Percentiles rank a stretch among this genome's conserved stretches.
phyloP scores from a whole-genome alignment of 2,797 vertebrate genomes.

The Gallinago solitaria region DNA sequence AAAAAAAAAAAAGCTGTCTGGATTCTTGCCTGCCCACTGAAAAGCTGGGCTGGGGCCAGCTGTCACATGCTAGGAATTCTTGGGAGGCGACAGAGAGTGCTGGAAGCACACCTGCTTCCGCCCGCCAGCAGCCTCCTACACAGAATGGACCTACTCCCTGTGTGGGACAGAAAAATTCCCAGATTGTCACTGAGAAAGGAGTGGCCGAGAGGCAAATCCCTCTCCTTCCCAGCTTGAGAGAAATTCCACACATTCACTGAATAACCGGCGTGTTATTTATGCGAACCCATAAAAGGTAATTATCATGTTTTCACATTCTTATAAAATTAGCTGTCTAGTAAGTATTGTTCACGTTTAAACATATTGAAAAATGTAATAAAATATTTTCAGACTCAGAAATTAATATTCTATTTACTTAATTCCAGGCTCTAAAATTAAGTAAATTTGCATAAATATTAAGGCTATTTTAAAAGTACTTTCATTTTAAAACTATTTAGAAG shows the following conservation, averaged over 20 bases:
- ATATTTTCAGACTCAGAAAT: background rate
- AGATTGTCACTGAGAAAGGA: background rate
- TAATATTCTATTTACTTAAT: background rate
- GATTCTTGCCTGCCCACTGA: background rate
- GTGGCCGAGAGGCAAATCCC: background rate
- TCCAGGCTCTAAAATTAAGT: background rate
- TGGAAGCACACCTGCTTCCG: constrained; percentile 3
- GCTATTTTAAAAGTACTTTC: background rate
- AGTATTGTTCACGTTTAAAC: background rate
- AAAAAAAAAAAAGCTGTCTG: background rate
- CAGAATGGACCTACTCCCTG: background rate
- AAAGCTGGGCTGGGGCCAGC: background rate
- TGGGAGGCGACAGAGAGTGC: background rate
- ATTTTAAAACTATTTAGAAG: background rate
- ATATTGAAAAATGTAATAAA: background rate
- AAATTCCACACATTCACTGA: background rate
- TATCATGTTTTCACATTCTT: background rate
- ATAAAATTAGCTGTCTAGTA: background rate
- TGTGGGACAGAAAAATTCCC: background rate
- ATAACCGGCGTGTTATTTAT: background rate
- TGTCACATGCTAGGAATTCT: background rate
- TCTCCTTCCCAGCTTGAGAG: background rate
- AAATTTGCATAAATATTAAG: background rate
- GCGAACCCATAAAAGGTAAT: background rate
- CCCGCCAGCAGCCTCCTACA: background rate